Evolutionary conservation across 2,888 invertebrate genomes (phyloP).

Genomic region (Parnassius glacialis): DNA sequence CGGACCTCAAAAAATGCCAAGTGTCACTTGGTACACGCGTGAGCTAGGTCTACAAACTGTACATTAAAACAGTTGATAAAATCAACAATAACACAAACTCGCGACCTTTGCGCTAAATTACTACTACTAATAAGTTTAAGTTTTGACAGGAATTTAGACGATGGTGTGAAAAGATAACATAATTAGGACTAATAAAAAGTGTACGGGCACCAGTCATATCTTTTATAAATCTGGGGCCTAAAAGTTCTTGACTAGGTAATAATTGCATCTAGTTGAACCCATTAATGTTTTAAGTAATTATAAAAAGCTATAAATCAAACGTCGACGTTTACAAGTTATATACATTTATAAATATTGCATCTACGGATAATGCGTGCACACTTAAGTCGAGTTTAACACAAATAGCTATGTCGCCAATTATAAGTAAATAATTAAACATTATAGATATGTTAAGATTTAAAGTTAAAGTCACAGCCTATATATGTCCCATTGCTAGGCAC

Average conservation of each 20-base stretch:
- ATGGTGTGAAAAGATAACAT: constrained; percentile 25
- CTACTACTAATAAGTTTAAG: background rate
- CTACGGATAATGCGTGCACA: constrained; percentile 4
- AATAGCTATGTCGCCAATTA: background rate
- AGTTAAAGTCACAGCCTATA: too few species aligned
- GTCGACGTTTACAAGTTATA: constrained; percentile 12
- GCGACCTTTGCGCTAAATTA: too few species aligned
- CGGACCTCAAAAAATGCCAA: too few species aligned
- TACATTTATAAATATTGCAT: constrained; percentile 17
- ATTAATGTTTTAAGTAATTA: constrained; percentile 19
- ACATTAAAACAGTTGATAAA: too few species aligned
- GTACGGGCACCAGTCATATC: constrained; percentile 7
- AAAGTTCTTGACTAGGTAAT: constrained; percentile 9
- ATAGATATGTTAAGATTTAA: too few species aligned
- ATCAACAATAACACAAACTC: too few species aligned
- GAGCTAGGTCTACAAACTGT: too few species aligned
- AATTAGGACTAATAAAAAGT: constrained; percentile 17
- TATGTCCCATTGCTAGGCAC: too few species aligned
- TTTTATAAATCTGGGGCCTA: constrained; percentile 12
- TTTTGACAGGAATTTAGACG: constrained; percentile 20
- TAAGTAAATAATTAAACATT: background rate
- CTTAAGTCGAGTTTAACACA: background rate
- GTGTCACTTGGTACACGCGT: too few species aligned
- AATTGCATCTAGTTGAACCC: constrained; percentile 11
- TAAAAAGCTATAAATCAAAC: constrained; percentile 2